Evolutionary conservation across 1,140 invertebrate species (phyloP), one percentile per base, ranked within the genome.

Genomic region (Chrysopa pallens): DNA sequence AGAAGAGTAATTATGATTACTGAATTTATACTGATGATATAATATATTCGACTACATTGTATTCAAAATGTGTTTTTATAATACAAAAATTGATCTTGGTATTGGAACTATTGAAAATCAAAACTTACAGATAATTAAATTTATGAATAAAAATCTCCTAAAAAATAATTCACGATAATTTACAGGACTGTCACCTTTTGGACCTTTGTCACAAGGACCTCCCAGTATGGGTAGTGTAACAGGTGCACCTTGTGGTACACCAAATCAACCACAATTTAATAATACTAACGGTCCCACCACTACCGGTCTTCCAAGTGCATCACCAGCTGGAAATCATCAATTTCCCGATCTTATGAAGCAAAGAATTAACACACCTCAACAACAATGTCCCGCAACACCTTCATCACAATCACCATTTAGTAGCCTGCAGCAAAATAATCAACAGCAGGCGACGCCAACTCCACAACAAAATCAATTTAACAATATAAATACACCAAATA

Each of bases 281-380:
- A 63, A 61, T 39, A 58, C 59, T 8, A 72, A 72, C 51, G 67
- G 69, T 3, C 71, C 71, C 42, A 64, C 60, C 29, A 66, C 66
- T 36, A 53, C 66, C 8, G 57, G 60, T 29, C 54, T 64, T 45
- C 59, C 62, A 1, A 63, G 61, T 39, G 62, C 52, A 36, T 62
- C 61, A 12, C 61, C 70, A 9, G 69, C 70, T 29, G 69, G 67
- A 15, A 64, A 60, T 45, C 68, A 64, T 46, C 65, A 62, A 48
- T 63, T 63, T 28, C 50, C 54, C n/a, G 74, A 76, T 15, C 52
- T 69, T 4, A 70, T 74, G 62, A 73, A 70, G 48, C 65, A 61
- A 12, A 61, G 70, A 37, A 47, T 73, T 38, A 40, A 48, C 15
- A 49, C 52, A 35, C 49, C 54, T 23, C 57, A 56, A 35, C 59